These are phyloP conservation scores for Trichomycterus rosablanca DNA, from an alignment of 2,113 vertebrate species.

Conservation along the genomic window DNA sequence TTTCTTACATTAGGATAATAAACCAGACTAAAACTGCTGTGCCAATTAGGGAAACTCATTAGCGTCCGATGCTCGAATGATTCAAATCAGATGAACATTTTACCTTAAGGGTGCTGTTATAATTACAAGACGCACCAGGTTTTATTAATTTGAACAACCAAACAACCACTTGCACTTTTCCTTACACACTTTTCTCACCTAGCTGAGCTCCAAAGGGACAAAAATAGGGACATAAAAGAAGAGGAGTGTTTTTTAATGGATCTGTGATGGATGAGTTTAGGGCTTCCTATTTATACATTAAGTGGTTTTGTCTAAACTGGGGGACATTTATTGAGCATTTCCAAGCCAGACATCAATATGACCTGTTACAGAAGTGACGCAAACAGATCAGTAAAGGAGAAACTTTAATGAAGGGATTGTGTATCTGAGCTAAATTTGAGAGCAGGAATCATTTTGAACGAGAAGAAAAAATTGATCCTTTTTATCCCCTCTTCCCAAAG, in stretches of 20 bases:
- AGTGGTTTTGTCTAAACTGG: slow-evolving; percentile 3
- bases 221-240: not conserved
- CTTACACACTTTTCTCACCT: too few relatives aligned
- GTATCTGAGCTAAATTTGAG: slow-evolving; percentile 8
- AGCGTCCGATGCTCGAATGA: too few relatives aligned
- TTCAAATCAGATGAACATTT: too few relatives aligned
- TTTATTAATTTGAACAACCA: too few relatives aligned
- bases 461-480: slow-evolving; percentile 21
- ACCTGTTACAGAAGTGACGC: slow-evolving; percentile 27
- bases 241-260: not conserved
- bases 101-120: too few relatives aligned
- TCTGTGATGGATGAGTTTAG: not conserved
- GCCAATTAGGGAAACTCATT: too few relatives aligned
- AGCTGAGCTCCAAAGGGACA: not conserved
- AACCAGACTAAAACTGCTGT: too few relatives aligned
- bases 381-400: not conserved
- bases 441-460: slow-evolving; percentile 7
- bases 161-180: too few relatives aligned
- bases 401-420: slow-evolving; percentile 20
- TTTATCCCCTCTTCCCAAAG: not conserved
- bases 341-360: slow-evolving; percentile 33
- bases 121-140: too few relatives aligned
- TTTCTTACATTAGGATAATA: too few relatives aligned
- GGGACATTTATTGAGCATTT: slow-evolving; percentile 22
- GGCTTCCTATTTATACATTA: slow-evolving; percentile 25